phyloP scores from a whole-genome alignment of 2,888 invertebrate species.

The Ectropis crepuscularia region DNA sequence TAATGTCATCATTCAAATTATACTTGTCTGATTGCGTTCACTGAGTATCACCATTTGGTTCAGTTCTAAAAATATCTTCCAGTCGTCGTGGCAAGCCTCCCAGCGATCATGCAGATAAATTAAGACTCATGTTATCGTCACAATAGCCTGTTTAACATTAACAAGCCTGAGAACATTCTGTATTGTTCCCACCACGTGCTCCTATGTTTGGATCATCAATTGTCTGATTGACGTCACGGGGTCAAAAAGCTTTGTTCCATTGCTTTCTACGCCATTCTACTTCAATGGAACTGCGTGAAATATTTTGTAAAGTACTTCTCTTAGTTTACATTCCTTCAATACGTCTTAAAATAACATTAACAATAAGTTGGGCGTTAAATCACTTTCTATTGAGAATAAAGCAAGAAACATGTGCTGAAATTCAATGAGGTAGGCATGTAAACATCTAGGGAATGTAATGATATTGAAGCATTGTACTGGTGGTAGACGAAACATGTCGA shows the following conservation, averaged over 20 bases:
- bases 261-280: slow-evolving; percentile 13
- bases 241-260: slow-evolving; percentile 20
- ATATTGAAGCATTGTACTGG: slow-evolving; percentile 17
- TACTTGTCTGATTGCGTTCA: slow-evolving; percentile 1
- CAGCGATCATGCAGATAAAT: slow-evolving; percentile 27
- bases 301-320: not conserved
- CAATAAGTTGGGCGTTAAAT: not conserved
- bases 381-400: slow-evolving; percentile 17
- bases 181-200: slow-evolving; percentile 22
- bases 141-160: slow-evolving; percentile 20
- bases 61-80: slow-evolving; percentile 38
- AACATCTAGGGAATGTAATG: slow-evolving; percentile 20
- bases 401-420: slow-evolving; percentile 22
- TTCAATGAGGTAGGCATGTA: slow-evolving; percentile 13
- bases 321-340: too few species aligned
- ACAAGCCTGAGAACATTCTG: slow-evolving; percentile 12
- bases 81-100: slow-evolving; percentile 27
- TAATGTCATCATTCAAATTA: too few species aligned
- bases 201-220: slow-evolving; percentile 18
- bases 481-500: slow-evolving; percentile 13
- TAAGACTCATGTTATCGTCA: slow-evolving; percentile 22
- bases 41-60: slow-evolving; percentile 31
- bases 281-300: slow-evolving; percentile 6
- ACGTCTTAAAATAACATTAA: not conserved
- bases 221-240: slow-evolving; percentile 26